These are phyloP conservation scores for Chaetoderma sp. DNA, from an alignment of 2,888 invertebrate genomes.

Conservation along the genomic window DNA sequence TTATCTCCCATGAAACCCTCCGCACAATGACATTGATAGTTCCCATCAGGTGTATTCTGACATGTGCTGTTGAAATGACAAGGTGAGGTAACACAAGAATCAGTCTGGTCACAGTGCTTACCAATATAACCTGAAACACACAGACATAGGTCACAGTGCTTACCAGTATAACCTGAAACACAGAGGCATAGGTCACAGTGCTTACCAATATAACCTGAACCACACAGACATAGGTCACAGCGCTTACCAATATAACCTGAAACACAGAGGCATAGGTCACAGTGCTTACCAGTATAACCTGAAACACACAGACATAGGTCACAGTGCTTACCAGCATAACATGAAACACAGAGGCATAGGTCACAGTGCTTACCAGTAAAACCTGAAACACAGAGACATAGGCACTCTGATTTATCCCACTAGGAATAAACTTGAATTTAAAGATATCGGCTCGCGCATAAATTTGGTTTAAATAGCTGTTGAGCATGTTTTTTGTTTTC, in stretches of 20 bases:
- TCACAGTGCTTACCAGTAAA: constrained; percentile 35
- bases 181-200: constrained; percentile 74
- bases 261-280: too few species aligned
- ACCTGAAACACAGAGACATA: constrained; percentile 73
- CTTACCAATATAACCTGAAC: constrained; percentile 34
- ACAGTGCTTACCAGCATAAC: constrained; percentile 34
- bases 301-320: constrained; percentile 74
- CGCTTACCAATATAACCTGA: constrained; percentile 35
- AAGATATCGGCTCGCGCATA: too few species aligned
- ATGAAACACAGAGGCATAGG: constrained; percentile 74
- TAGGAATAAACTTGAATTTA: too few species aligned
- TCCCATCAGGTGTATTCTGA: constrained; percentile 91
- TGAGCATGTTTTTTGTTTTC: too few species aligned
- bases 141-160: constrained; percentile 74
- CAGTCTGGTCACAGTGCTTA: constrained; percentile 82
- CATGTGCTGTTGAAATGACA: constrained; percentile 77
- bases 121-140: constrained; percentile 40
- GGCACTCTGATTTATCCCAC: too few species aligned
- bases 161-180: constrained; percentile 35
- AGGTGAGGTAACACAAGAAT: constrained; percentile 92
- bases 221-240: constrained; percentile 74
- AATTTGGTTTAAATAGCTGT: too few species aligned
- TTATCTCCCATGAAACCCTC: constrained; percentile 44
- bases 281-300: constrained; percentile 65
- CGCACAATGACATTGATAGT: constrained; percentile 62